A percentile compares a stretch with the other conserved stretches of the same genome.
Evolutionary conservation across 2,888 invertebrate genomes (phyloP).

Genomic region (Digitonthophagus gazella): DNA sequence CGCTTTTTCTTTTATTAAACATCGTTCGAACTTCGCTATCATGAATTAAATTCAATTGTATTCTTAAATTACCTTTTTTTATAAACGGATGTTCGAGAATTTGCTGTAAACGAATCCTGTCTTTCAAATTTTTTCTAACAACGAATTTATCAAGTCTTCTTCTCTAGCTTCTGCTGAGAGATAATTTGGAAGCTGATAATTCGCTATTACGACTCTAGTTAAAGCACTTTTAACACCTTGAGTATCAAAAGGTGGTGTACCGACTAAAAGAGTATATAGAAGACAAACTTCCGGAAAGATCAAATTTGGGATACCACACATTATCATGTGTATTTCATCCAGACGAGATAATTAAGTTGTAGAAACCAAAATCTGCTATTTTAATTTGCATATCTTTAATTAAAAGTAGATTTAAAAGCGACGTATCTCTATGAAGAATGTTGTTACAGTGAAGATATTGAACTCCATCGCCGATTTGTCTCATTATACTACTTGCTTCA

Average conservation of each 20-base stretch:
- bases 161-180: slow-evolving; percentile 80
- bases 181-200: slow-evolving; percentile 69
- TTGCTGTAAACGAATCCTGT: slow-evolving; percentile 72
- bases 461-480: slow-evolving; percentile 88
- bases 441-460: slow-evolving; percentile 89
- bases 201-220: slow-evolving; percentile 83
- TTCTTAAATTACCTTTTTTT: slow-evolving; percentile 38
- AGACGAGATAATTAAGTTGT: slow-evolving; percentile 84
- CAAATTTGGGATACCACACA: slow-evolving; percentile 98
- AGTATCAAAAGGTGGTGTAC: slow-evolving; percentile 91
- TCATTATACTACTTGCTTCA: slow-evolving; percentile 73
- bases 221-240: slow-evolving; percentile 85
- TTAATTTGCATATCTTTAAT: slow-evolving; percentile 87
- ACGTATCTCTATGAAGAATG: slow-evolving; percentile 91
- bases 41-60: slow-evolving; percentile 48
- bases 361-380: slow-evolving; percentile 95
- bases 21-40: slow-evolving; percentile 59
- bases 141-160: slow-evolving; percentile 77
- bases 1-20: slow-evolving; percentile 48
- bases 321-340: slow-evolving; percentile 93
- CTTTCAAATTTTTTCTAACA: slow-evolving; percentile 83
- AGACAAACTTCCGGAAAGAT: slow-evolving; percentile 95
- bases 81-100: slow-evolving; percentile 78
- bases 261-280: slow-evolving; percentile 86
- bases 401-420: slow-evolving; percentile 84